Base-by-base conservation (phyloP, 2,797 vertebrate genomes). In the Acanthurus leucopareius region DNA sequence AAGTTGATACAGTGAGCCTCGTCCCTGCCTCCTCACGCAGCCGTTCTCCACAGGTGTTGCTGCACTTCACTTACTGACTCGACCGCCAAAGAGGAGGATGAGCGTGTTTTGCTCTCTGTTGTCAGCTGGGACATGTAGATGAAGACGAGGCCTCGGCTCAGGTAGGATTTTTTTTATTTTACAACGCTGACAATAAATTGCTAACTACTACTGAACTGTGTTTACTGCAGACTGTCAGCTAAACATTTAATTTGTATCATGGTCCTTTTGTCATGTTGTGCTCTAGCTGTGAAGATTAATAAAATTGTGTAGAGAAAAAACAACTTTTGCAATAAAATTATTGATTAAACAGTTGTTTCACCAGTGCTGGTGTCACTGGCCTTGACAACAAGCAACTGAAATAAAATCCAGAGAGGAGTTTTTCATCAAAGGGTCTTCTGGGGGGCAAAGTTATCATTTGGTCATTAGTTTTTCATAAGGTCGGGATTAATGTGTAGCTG, bases 1-100 rank as follows among this genome's bases (percentile, higher is more conserved):
- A 98, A 99, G 94, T 69, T 93, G 93, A 97, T 97, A 95, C 88
- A 79, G 61, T 86, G 73, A 77, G 40, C 74, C 79, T 66, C 17
- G 54, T 80, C 63, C 62, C 52, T 65, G 71, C 75, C 80, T 85
- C 56, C 40, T 75, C 57, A 9, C 59, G 28, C 74, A 11, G 64
- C 25, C 40, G 15, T 40, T 72, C 81, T 79, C 77, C 74, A 60
- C 57, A 77, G 84, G 79, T 32, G 15, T 72, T 61, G 52, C 75
- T 74, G 67, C 35, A 16, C 35, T 60, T 85, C 79, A 45, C 49
- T 87, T 72, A 60, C 69, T 71, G 56, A 75, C 57, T 35, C 25
- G 48, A 44, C 69, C 35, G 2, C 47, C 35, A 13, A 42, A 35
- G 45, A 66, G 28, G 68, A 83, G 22, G 76, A 85, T 17, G 59